Evolutionary conservation across 2,797 vertebrate genomes (phyloP).

Genomic region (Neomorphus geoffroyi): DNA sequence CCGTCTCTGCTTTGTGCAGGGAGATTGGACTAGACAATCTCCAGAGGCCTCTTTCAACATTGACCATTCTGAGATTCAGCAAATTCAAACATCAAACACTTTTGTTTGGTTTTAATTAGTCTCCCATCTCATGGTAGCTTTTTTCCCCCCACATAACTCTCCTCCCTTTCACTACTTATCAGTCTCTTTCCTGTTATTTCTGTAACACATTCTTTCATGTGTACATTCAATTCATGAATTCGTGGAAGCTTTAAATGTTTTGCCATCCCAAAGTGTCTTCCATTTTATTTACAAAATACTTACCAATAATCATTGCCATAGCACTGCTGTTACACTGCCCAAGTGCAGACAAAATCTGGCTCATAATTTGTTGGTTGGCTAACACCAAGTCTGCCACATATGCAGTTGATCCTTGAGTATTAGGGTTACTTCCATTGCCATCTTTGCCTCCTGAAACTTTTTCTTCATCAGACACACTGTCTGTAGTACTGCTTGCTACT

Average conservation of each 20-base stretch:
- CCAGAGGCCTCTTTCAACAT: not conserved
- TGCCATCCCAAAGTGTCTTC: not conserved
- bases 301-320: slow-evolving; percentile 99
- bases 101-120: not conserved
- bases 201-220: not conserved
- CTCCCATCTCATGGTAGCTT: not conserved
- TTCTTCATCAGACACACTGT: slow-evolving; percentile 96
- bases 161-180: not conserved
- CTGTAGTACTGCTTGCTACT: slow-evolving; percentile 82
- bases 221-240: not conserved
- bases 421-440: slow-evolving; percentile 80
- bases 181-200: not conserved
- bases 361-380: slow-evolving; percentile 99
- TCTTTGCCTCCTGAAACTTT: slow-evolving; percentile 98
- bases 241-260: not conserved
- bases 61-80: not conserved
- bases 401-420: slow-evolving; percentile 84
- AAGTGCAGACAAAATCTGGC: slow-evolving; percentile 96
- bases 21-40: not conserved
- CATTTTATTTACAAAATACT: slow-evolving; percentile 32
- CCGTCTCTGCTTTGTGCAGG: not conserved
- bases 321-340: slow-evolving; percentile 99
- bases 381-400: slow-evolving; percentile 96
- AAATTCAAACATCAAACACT: not conserved
- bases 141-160: not conserved